Conservation (phyloP, 2,113 vertebrate genomes). For the Vidua chalybeata region DNA sequence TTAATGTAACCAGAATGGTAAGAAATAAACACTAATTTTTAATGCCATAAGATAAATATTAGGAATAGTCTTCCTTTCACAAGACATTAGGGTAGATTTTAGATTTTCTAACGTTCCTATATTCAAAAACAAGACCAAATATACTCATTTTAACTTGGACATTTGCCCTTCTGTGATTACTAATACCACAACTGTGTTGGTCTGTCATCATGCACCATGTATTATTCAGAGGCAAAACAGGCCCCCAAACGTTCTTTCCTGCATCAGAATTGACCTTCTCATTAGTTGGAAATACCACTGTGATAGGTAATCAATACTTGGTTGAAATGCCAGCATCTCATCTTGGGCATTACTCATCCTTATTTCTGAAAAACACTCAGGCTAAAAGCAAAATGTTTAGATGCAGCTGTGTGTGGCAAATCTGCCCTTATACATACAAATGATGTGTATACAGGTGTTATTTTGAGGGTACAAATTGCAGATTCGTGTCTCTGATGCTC, state of each 20-base stretch:
- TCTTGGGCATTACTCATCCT: slow-evolving; percentile 8
- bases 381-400: slow-evolving; percentile 19
- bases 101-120: not conserved
- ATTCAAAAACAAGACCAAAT: not conserved
- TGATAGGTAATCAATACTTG: slow-evolving; percentile 56
- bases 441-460: not conserved
- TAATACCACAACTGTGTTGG: not conserved
- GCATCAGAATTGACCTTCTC: slow-evolving; percentile 41
- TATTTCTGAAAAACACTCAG: not conserved
- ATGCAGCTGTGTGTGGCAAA: not conserved
- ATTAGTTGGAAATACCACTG: slow-evolving; percentile 51
- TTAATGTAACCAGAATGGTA: not conserved
- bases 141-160: not conserved
- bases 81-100: not conserved
- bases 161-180: slow-evolving; percentile 6
- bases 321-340: slow-evolving; percentile 29
- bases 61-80: not conserved
- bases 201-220: not conserved
- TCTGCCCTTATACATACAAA: not conserved
- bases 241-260: slow-evolving; percentile 8
- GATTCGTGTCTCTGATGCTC: not conserved
- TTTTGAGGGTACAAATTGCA: not conserved
- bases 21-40: not conserved
- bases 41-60: not conserved
- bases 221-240: slow-evolving; percentile 3